Percentiles rank a stretch among this genome's conserved stretches.
phyloP scores from a whole-genome alignment of 2,888 invertebrate genomes.

The Drosophila nr. fundita region DNA sequence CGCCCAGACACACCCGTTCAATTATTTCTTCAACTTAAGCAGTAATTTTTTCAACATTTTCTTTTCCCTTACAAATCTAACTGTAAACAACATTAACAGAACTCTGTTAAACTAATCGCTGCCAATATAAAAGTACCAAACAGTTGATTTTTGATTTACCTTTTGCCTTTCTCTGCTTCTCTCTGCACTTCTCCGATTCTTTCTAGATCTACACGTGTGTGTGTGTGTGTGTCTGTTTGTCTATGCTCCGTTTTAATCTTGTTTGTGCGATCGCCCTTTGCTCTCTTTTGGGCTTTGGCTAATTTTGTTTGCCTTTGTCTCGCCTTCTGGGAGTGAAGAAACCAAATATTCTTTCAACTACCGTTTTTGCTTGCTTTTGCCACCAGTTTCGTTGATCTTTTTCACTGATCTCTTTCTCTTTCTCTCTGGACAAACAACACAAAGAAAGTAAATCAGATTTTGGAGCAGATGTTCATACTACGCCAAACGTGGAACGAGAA shows the following conservation, averaged over 20 bases:
- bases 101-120: slow-evolving; percentile 13
- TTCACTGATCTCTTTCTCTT: slow-evolving; percentile 39
- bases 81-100: slow-evolving; percentile 16
- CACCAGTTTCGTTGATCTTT: slow-evolving; percentile 70
- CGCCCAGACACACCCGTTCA: fast-evolving
- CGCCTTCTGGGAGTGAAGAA: slow-evolving; percentile 37
- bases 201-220: slow-evolving; percentile 10
- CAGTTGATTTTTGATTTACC: slow-evolving; percentile 33
- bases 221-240: slow-evolving; percentile 3
- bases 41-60: not conserved
- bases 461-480: slow-evolving; percentile 72
- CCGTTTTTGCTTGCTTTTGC: slow-evolving; percentile 57
- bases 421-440: slow-evolving; percentile 45
- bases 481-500: slow-evolving; percentile 19
- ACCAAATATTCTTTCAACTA: slow-evolving; percentile 41
- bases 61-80: not conserved
- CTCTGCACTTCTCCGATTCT: slow-evolving; percentile 10
- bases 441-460: slow-evolving; percentile 79
- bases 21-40: not conserved
- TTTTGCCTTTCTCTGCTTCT: slow-evolving; percentile 30
- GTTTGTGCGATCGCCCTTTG: slow-evolving; percentile 76
- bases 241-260: slow-evolving; percentile 61
- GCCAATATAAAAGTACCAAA: not conserved
- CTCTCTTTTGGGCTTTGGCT: slow-evolving; percentile 69
- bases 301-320: slow-evolving; percentile 71